Percentiles rank a stretch among this genome's conserved stretches.
phyloP scores from a whole-genome alignment of 2,888 invertebrate species.

The Amblyjoppa fuscipennis region DNA sequence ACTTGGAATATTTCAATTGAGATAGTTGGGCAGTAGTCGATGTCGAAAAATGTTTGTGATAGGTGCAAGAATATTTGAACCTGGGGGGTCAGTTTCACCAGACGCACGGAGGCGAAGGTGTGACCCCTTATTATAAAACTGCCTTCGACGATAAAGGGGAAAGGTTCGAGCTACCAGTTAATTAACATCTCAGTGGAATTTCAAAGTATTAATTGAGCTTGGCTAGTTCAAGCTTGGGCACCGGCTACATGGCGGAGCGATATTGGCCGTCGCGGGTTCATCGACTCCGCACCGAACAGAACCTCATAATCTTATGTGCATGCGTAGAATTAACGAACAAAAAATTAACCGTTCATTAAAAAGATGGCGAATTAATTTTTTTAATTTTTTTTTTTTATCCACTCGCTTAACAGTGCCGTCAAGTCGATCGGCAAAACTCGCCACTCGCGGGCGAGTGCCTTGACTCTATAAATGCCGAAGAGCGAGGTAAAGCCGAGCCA shows the following conservation, averaged over 20 bases:
- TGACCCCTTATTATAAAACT: no score
- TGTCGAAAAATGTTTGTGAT: no score
- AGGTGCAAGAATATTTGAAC: no score
- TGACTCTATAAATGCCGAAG: constrained; percentile 50
- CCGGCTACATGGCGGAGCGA: neutral
- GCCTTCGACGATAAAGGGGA: no score
- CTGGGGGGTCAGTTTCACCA: no score
- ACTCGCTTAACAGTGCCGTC: neutral
- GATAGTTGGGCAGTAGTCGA: no score
- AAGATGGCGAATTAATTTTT: neutral
- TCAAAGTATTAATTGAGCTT: neutral
- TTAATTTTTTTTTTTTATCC: neutral
- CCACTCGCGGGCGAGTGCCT: neutral
- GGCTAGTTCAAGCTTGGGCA: neutral
- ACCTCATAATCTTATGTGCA: neutral
- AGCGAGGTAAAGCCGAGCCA: constrained; percentile 20
- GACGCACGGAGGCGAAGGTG: no score
- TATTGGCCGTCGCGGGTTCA: neutral
- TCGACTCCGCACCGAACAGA: neutral
- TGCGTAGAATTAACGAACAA: neutral
- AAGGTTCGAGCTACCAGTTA: no score
- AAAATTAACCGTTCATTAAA: neutral
- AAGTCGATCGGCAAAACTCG: neutral
- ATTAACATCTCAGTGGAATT: neutral
- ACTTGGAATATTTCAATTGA: no score